Percentiles rank a stretch among this genome's conserved stretches.
Evolutionary conservation across 2,113 vertebrate species (phyloP).

Genomic region (Hydrolagus affinis): DNA sequence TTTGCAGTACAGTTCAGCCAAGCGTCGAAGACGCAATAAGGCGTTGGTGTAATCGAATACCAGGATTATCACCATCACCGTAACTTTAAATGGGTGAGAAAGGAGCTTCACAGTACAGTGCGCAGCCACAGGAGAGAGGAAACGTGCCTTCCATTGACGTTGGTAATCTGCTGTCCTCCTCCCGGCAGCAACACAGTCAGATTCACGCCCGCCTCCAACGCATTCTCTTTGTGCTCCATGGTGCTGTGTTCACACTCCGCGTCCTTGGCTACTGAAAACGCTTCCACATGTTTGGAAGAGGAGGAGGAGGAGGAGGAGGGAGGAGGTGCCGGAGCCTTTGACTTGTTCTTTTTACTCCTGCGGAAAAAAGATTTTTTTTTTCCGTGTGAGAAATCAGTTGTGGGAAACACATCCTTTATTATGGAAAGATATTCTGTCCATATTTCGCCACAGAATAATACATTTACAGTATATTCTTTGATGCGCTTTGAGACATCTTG

Average conservation of each 20-base stretch:
- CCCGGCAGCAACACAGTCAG: constrained; percentile 82
- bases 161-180: constrained; percentile 68
- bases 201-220: constrained; percentile 71
- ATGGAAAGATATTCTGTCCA: no score
- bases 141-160: constrained; percentile 75
- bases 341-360: constrained; percentile 75
- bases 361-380: background rate
- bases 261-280: constrained; percentile 54
- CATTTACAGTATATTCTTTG: no score
- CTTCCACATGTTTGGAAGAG: constrained; percentile 46
- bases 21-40: no score
- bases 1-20: no score
- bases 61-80: background rate
- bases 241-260: constrained; percentile 47
- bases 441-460: no score
- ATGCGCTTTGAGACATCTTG: no score
- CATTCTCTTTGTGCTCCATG: constrained; percentile 83
- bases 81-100: no score
- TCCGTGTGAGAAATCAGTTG: no score
- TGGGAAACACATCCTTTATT: no score
- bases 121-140: background rate
- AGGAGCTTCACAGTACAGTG: background rate
- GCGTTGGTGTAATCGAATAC: background rate
- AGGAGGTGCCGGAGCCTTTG: constrained; percentile 82
- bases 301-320: constrained; percentile 50